These are phyloP conservation scores for Conus canariensis DNA, from an alignment of 2,888 invertebrate species.

Conservation along the genomic window DNA sequence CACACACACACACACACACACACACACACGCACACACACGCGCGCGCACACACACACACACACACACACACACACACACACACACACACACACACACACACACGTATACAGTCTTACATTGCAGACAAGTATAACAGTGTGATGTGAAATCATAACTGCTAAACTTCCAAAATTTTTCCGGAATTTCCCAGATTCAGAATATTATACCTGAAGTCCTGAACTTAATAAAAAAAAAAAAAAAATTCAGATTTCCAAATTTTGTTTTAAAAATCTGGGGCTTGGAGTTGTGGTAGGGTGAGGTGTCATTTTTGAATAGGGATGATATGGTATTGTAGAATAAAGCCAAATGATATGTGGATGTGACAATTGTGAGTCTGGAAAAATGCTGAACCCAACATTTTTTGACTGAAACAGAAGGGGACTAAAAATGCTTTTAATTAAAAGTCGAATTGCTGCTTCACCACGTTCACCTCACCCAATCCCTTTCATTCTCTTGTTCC, in stretches of 20 bases:
- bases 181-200: neutral
- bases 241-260: neutral
- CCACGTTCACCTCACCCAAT: too few species aligned
- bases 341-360: too few species aligned
- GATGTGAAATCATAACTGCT: too few species aligned
- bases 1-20: neutral
- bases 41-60: neutral
- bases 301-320: too few species aligned
- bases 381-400: too few species aligned
- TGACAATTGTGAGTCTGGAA: too few species aligned
- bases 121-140: neutral
- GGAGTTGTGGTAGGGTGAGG: too few species aligned
- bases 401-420: neutral
- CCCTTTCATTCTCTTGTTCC: too few species aligned
- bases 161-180: too few species aligned
- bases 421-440: neutral
- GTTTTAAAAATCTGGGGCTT: too few species aligned
- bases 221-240: neutral
- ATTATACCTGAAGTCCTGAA: neutral
- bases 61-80: constrained; percentile 6
- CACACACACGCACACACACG: neutral
- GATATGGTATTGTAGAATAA: too few species aligned
- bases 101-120: neutral
- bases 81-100: neutral
- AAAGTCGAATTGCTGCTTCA: too few species aligned